Percentiles rank a stretch among this genome's conserved stretches.
These are phyloP conservation scores for Petrocephalus zakoni DNA, from an alignment of 2,113 vertebrate species.

Conservation along the genomic window DNA sequence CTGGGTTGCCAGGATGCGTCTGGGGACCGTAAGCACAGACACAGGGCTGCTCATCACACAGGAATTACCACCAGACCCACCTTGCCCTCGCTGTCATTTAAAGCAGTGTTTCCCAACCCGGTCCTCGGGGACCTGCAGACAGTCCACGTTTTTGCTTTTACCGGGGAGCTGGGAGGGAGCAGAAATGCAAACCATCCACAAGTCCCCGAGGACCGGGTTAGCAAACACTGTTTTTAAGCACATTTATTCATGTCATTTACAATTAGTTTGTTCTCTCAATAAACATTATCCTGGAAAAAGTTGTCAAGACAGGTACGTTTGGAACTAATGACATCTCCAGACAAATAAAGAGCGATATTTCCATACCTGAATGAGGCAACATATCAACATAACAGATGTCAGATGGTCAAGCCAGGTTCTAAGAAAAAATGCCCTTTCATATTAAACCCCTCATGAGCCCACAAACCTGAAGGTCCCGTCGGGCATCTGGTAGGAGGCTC, in stretches of 20 bases:
- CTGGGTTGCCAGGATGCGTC: constrained; percentile 21
- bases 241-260: too few relatives aligned
- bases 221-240: too few relatives aligned
- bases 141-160: too few relatives aligned
- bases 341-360: neutral
- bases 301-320: neutral
- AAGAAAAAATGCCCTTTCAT: neutral
- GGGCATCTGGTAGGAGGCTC: constrained; percentile 20
- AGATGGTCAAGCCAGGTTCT: neutral
- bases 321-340: neutral
- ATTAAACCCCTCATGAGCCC: neutral
- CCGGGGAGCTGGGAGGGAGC: too few relatives aligned
- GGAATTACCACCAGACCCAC: neutral
- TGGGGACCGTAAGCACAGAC: neutral
- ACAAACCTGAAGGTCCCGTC: constrained; percentile 21
- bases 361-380: neutral
- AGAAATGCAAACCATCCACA: neutral
- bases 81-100: neutral
- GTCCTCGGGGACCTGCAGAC: too few relatives aligned
- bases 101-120: neutral
- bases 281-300: neutral
- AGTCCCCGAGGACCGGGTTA: neutral
- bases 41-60: neutral
- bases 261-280: neutral
- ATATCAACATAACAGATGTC: neutral